phyloP scores from a whole-genome alignment of 2,113 vertebrate species.

The Scortum barcoo region DNA sequence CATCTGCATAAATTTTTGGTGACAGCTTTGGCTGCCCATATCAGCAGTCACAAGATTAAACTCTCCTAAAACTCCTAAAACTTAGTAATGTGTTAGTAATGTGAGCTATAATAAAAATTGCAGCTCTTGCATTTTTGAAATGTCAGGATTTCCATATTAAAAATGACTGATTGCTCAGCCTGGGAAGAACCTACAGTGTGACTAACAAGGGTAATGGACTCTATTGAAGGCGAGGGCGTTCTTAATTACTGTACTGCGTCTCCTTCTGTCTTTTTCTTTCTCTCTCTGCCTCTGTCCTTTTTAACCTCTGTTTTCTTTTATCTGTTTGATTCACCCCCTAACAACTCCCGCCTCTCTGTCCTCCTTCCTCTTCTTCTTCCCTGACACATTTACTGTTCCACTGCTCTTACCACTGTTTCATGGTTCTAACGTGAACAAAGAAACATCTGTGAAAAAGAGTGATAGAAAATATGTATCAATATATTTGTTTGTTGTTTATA shows the following conservation, averaged over 20 bases:
- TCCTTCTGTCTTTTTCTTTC: conserved; percentile 20
- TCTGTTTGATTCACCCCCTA: conserved; percentile 10
- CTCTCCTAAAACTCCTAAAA: neutral
- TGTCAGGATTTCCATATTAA: conserved; percentile 1
- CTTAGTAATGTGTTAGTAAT: conserved; percentile 14
- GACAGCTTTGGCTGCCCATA: neutral
- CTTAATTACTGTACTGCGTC: conserved; percentile 66
- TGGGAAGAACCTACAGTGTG: conserved; percentile 24
- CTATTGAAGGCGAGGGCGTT: conserved; percentile 54
- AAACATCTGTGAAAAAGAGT: neutral
- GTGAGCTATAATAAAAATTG: conserved; percentile 7
- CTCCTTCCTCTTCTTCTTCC: neutral
- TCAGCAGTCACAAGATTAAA: neutral
- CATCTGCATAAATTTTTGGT: neutral
- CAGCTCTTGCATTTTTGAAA: conserved; percentile 11
- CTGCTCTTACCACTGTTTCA: neutral
- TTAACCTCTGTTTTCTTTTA: conserved; percentile 32
- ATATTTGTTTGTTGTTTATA: neutral
- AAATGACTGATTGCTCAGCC: neutral
- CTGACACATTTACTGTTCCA: neutral
- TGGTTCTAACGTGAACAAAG: neutral
- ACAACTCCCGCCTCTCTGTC: neutral
- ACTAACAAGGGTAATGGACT: conserved; percentile 58
- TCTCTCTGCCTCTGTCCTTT: conserved; percentile 35
- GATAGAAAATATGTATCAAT: neutral